Evolutionary conservation across 2,113 vertebrate genomes (phyloP).

Genomic region (Pteruthius melanotis): DNA sequence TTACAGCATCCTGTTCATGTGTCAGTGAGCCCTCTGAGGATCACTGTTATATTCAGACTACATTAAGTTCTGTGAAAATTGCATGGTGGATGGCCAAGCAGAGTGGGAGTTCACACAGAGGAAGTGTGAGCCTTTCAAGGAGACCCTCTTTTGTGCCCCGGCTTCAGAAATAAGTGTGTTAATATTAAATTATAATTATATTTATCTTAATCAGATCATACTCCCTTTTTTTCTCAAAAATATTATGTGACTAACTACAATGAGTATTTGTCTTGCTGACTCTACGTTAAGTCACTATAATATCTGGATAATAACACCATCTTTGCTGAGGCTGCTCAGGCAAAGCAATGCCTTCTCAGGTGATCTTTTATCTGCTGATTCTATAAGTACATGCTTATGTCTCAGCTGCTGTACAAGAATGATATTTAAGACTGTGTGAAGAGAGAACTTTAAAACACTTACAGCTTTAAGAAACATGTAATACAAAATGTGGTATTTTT

Average conservation of each 20-base stretch:
- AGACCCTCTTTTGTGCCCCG: not conserved
- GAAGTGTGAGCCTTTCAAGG: not conserved
- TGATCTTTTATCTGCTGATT: not conserved
- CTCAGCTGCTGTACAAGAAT: not conserved
- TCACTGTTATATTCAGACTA: not conserved
- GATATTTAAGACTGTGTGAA: not conserved
- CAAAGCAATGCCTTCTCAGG: not conserved
- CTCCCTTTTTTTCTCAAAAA: rapidly evolving
- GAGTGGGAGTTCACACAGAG: not conserved
- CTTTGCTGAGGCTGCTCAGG: not conserved
- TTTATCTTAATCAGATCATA: not conserved
- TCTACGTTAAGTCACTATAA: not conserved
- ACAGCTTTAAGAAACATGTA: not conserved
- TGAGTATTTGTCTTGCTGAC: not conserved
- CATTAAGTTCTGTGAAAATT: not conserved
- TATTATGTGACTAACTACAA: not conserved
- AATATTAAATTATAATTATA: not conserved
- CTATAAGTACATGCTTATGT: not conserved
- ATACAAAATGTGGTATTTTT: not conserved
- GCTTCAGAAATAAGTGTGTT: not conserved
- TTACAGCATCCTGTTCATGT: not conserved
- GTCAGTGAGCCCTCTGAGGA: not conserved
- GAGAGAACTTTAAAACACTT: not conserved
- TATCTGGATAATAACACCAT: not conserved
- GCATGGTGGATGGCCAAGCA: not conserved